Base-by-base conservation (phyloP, 1,140 invertebrate genomes). In the Magallana gigas region DNA sequence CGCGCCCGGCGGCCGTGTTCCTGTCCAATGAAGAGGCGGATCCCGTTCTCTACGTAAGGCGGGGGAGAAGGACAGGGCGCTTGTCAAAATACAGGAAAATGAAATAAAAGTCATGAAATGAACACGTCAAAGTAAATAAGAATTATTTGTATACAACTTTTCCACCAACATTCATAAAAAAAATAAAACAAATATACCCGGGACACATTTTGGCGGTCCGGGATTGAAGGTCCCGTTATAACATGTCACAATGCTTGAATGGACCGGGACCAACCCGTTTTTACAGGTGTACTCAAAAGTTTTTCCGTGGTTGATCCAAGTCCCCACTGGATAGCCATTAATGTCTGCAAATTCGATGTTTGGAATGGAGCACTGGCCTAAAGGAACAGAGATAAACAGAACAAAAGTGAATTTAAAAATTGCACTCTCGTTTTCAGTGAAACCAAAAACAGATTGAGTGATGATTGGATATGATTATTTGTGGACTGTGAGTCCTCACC, bases 171-270 rank as follows among this genome's bases (percentile, higher is more conserved):
- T 48, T 48, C 5, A 2, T 48, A 1, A 48, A 48, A 48, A 48
- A 48, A 48, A 48, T 23, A 23, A 1, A 23, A 23, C 23, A 23
- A 23, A 23, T 1, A 23, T 96, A 91, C 97, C 97, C 57, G 98
- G 98, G 83, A 97, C 96, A 95, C 98, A 99, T 81, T 96, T 96
- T 0, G 98, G 99, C 89, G 68, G 9, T 12, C 99, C 97, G 90
- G 98, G 97, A 0, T 97, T 97, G 98, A 98, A 99, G 0, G 98
- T 98, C 9, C 98, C 98, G 93, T 99, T 99, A 93, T 98, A 97
- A 92, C 99, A 99, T 0, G 96, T 96, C 0, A 97, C 96, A 0
- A 97, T 96, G 0, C 96, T 96, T 76, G 96, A 96, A 90, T 96
- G 97, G 8, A 96, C 96, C 8, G 98, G 97, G 93, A 99, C 98